Conservation (phyloP, 2,888 invertebrate genomes). For the Callyntrura guangdongensis region DNA sequence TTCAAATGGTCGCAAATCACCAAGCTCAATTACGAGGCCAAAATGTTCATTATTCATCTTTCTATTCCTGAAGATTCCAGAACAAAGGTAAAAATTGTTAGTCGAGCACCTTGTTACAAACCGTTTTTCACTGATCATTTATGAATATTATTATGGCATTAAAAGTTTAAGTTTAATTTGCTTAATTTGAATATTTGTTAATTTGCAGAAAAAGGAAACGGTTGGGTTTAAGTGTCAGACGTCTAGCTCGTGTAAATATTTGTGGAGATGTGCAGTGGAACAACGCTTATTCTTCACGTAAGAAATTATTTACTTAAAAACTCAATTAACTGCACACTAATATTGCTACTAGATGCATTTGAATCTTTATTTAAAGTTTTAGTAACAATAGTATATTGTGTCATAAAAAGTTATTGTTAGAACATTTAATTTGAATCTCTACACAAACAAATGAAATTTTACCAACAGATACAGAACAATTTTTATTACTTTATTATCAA, state of each 20-base stretch:
- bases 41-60: slow-evolving; percentile 98
- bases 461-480: not conserved
- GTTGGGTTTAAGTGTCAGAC: slow-evolving; percentile 98
- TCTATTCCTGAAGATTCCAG: slow-evolving; percentile 93
- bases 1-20: slow-evolving; percentile 98
- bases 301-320: slow-evolving; percentile 86
- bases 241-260: slow-evolving; percentile 96
- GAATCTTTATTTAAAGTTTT: not conserved
- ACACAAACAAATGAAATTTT: not conserved
- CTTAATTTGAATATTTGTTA: not conserved
- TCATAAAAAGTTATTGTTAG: slow-evolving; percentile 58
- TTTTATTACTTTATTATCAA: not conserved
- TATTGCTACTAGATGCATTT: not conserved
- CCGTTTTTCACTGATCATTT: no score
- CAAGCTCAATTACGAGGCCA: slow-evolving; percentile 98
- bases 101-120: no score
- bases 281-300: slow-evolving; percentile 99
- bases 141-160: no score
- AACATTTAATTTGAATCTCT: not conserved
- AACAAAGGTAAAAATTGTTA: slow-evolving; percentile 85
- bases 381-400: not conserved
- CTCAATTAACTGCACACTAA: not conserved
- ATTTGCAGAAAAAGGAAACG: slow-evolving; percentile 94
- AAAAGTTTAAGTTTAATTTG: not conserved
- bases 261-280: slow-evolving; percentile 99